Percentiles rank a stretch among this genome's conserved stretches.
Conservation (phyloP, 2,113 vertebrate species). For the Bucco capensis region DNA sequence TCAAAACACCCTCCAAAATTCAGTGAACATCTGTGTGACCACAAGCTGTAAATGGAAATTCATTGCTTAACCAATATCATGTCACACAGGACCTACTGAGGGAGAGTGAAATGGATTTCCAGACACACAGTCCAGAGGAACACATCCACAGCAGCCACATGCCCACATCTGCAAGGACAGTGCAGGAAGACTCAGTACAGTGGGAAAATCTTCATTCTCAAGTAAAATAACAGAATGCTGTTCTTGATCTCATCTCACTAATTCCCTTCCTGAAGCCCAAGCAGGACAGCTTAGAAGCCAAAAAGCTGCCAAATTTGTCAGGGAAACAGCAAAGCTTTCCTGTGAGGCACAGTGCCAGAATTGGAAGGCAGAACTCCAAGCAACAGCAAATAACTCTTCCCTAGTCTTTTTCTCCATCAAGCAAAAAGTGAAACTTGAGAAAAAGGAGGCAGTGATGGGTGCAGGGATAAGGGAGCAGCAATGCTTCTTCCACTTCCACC, state of each 20-base stretch:
- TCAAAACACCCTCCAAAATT: neutral
- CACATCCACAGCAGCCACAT: neutral
- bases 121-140: neutral
- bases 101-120: neutral
- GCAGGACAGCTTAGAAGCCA: constrained; percentile 11
- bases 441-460: neutral
- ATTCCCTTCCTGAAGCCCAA: neutral
- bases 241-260: neutral
- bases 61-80: neutral
- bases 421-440: neutral
- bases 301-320: constrained; percentile 4
- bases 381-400: neutral
- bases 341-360: neutral
- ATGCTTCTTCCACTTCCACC: neutral
- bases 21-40: neutral
- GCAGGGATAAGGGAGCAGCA: neutral
- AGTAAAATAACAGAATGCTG: neutral
- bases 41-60: neutral
- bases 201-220: neutral
- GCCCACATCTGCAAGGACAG: neutral
- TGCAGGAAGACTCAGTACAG: neutral
- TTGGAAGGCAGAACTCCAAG: neutral
- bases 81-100: neutral
- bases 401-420: neutral
- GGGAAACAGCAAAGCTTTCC: neutral